Evolutionary conservation across 2,888 invertebrate species (phyloP).

Genomic region (Melanotus villosus): DNA sequence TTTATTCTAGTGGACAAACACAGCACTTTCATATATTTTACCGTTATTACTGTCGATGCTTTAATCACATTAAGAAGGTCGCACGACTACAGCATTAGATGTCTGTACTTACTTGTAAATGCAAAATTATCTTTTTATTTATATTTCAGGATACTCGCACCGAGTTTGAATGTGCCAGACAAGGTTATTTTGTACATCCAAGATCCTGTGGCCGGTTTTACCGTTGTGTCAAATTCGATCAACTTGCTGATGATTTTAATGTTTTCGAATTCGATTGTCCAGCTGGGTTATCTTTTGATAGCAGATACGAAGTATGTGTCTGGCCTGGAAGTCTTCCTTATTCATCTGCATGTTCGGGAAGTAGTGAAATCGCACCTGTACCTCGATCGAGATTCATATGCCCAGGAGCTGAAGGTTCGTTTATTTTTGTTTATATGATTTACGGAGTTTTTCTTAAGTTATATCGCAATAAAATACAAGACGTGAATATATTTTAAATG

Average conservation of each 20-base stretch:
- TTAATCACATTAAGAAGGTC: too few relatives aligned
- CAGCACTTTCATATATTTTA: too few relatives aligned
- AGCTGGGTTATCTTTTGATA: slow-evolving; percentile 82
- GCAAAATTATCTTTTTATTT: neutral
- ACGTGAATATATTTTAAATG: too few relatives aligned
- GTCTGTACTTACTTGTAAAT: too few relatives aligned
- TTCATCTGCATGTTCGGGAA: slow-evolving; percentile 82
- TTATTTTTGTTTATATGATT: too few relatives aligned
- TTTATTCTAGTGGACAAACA: too few relatives aligned
- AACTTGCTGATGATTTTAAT: slow-evolving; percentile 80
- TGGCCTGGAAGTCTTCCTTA: slow-evolving; percentile 84
- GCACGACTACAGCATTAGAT: too few relatives aligned
- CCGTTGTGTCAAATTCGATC: slow-evolving; percentile 86
- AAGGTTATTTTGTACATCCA: slow-evolving; percentile 85
- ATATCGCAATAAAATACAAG: too few relatives aligned
- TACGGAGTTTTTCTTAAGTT: too few relatives aligned
- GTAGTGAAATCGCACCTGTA: slow-evolving; percentile 84
- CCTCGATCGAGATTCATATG: slow-evolving; percentile 78
- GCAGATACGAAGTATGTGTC: slow-evolving; percentile 83
- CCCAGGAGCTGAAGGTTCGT: slow-evolving; percentile 73
- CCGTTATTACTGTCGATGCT: too few relatives aligned
- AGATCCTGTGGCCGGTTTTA: slow-evolving; percentile 84
- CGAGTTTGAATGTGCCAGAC: slow-evolving; percentile 81
- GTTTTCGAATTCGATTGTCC: slow-evolving; percentile 89
- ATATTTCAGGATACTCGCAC: slow-evolving; percentile 76